Conservation (phyloP, 2,797 vertebrate genomes). For the Anguilla obscura region DNA sequence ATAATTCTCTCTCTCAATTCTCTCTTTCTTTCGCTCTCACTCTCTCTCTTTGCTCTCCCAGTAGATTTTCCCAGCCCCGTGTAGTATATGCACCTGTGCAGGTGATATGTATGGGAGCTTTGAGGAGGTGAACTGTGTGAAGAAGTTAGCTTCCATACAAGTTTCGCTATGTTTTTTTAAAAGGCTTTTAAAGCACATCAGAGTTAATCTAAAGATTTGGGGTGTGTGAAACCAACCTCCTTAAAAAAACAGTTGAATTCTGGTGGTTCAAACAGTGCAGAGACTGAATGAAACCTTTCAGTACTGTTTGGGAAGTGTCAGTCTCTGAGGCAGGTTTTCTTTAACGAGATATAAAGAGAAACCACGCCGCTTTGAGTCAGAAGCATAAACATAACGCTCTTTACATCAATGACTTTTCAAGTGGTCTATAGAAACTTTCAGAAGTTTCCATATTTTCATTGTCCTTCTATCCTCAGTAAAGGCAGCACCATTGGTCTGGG, state of each 20-base stretch:
- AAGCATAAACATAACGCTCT: not conserved
- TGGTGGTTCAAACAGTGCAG: constrained; percentile 8
- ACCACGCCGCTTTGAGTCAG: not conserved
- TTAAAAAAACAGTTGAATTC: constrained; percentile 26
- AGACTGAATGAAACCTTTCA: not conserved
- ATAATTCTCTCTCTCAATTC: too few relatives aligned
- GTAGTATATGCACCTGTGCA: not conserved
- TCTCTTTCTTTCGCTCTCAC: too few relatives aligned
- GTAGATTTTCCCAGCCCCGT: constrained; percentile 5
- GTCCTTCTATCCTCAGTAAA: not conserved
- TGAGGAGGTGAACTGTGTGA: not conserved
- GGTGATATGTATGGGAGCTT: not conserved
- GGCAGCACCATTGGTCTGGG: not conserved
- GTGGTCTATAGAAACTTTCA: not conserved
- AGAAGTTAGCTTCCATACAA: constrained; percentile 4
- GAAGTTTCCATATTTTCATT: not conserved
- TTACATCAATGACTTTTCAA: not conserved
- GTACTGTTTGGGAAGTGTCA: not conserved
- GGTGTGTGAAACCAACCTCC: not conserved
- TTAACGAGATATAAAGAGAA: not conserved
- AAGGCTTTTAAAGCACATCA: not conserved
- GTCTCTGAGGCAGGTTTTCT: not conserved
- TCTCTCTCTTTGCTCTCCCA: not conserved
- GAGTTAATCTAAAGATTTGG: constrained; percentile 25
- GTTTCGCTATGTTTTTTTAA: not conserved